Percentiles rank a stretch among this genome's conserved stretches.
These are phyloP conservation scores for Odontomachus brunneus DNA, from an alignment of 1,140 invertebrate species.

Conservation along the genomic window DNA sequence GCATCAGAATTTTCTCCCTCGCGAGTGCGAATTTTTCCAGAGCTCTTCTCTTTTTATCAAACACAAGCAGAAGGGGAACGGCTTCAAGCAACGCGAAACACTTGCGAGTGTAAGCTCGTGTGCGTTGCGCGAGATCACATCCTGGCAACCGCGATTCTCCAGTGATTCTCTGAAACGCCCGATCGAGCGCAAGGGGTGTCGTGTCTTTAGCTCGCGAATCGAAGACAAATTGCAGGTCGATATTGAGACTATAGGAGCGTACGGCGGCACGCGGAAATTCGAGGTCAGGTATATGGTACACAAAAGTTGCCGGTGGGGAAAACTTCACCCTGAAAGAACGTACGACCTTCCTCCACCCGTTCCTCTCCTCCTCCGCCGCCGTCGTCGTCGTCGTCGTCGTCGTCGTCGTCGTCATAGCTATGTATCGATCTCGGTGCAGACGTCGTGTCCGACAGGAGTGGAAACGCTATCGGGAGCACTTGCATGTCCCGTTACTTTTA, in stretches of 20 bases:
- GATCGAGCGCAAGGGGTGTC: background rate
- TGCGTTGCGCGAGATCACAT: background rate
- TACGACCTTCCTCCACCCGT: constrained; percentile 40
- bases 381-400: too few species aligned
- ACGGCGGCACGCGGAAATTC: constrained; percentile 7
- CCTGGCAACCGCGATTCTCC: background rate
- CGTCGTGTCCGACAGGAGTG: constrained; percentile 29
- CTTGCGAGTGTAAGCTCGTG: too few species aligned
- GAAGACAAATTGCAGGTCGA: constrained; percentile 23
- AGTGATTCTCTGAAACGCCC: background rate
- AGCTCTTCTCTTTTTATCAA: too few species aligned
- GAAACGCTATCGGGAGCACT: constrained; percentile 36
- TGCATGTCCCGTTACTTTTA: constrained; percentile 32
- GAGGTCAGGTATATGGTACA: constrained; percentile 43
- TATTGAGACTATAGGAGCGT: constrained; percentile 22
- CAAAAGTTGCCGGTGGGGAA: constrained; percentile 10
- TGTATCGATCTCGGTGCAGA: constrained; percentile 56
- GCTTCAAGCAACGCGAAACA: too few species aligned
- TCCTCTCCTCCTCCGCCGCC: too few species aligned
- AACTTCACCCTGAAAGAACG: constrained; percentile 50
- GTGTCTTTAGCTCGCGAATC: background rate
- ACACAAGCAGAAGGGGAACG: too few species aligned
- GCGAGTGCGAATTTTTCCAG: too few species aligned
- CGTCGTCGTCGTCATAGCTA: constrained; percentile 16
- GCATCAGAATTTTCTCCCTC: background rate